Conservation (phyloP, 1,140 invertebrate genomes). For the Brachionus plicatilis region DNA sequence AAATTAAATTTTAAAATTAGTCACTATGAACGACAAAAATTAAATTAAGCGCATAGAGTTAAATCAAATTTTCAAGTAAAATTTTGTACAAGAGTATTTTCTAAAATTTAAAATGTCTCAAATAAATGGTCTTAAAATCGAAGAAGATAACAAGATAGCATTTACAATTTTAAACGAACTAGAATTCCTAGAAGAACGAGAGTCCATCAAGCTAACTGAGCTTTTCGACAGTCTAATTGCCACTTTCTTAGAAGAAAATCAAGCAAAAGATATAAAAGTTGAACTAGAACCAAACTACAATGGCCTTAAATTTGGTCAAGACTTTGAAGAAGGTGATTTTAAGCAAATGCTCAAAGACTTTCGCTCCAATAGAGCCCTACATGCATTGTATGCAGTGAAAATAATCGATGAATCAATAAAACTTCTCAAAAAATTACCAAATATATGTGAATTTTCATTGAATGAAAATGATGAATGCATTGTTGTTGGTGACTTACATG, state of each 20-base stretch:
- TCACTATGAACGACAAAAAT: not conserved
- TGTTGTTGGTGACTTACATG: conserved; percentile 44
- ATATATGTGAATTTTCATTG: conserved; percentile 4
- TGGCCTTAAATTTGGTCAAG: conserved; percentile 24
- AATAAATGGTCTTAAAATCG: not conserved
- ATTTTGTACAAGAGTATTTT: not conserved
- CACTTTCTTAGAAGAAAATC: conserved; percentile 28
- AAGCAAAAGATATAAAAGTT: conserved; percentile 17
- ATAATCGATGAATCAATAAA: not conserved
- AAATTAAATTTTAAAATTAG: not conserved
- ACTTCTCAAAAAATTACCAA: not conserved
- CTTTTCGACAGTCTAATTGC: conserved; percentile 15
- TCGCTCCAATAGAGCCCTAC: not conserved
- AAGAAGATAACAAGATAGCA: not conserved
- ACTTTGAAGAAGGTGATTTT: conserved; percentile 27
- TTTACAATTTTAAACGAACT: conserved; percentile 28
- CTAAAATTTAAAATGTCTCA: not conserved
- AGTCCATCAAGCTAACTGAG: not conserved
- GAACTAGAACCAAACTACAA: conserved; percentile 19
- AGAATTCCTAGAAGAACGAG: conserved; percentile 10
- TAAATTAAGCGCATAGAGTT: not conserved
- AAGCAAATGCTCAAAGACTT: conserved; percentile 23
- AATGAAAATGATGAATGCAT: conserved; percentile 34
- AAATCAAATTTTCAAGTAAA: not conserved
- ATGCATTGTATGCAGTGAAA: not conserved